These are phyloP conservation scores for Papilio demoleus DNA, from an alignment of 2,888 invertebrate species.

Conservation along the genomic window DNA sequence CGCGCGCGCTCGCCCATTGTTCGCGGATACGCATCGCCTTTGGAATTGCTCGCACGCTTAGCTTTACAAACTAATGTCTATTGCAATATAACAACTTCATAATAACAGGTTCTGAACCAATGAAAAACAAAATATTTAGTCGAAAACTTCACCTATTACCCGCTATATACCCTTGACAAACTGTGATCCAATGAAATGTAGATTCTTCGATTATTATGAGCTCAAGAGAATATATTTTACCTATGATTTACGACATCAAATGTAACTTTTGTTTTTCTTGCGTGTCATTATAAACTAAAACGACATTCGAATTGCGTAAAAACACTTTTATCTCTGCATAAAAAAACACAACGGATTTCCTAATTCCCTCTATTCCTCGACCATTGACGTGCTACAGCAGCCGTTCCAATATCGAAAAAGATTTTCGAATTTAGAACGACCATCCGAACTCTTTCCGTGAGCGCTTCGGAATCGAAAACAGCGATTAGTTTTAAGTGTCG, in stretches of 20 bases:
- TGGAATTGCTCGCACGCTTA: constrained; percentile 59
- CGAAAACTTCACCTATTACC: too few species aligned
- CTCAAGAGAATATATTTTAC: constrained; percentile 10
- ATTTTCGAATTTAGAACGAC: constrained; percentile 77
- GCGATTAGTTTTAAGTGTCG: constrained; percentile 82
- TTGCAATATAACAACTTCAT: constrained; percentile 48
- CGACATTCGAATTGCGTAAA: constrained; percentile 26
- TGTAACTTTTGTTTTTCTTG: constrained; percentile 33
- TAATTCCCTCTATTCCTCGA: constrained; percentile 50
- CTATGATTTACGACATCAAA: constrained; percentile 24
- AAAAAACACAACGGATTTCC: constrained; percentile 59
- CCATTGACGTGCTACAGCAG: constrained; percentile 71
- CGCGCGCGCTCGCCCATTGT: constrained; percentile 58
- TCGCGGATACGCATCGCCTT: constrained; percentile 59
- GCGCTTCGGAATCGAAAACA: constrained; percentile 81
- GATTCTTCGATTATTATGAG: too few species aligned
- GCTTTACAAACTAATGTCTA: constrained; percentile 45
- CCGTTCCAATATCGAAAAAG: constrained; percentile 78
- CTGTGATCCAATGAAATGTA: too few species aligned
- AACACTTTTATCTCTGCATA: constrained; percentile 20
- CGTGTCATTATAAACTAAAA: constrained; percentile 40
- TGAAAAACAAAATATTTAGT: too few species aligned
- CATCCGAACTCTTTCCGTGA: constrained; percentile 77
- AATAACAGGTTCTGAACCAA: too few species aligned
- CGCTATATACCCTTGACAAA: too few species aligned